Base-by-base conservation (phyloP, 2,888 invertebrate species). In the Melitaea athalia region DNA sequence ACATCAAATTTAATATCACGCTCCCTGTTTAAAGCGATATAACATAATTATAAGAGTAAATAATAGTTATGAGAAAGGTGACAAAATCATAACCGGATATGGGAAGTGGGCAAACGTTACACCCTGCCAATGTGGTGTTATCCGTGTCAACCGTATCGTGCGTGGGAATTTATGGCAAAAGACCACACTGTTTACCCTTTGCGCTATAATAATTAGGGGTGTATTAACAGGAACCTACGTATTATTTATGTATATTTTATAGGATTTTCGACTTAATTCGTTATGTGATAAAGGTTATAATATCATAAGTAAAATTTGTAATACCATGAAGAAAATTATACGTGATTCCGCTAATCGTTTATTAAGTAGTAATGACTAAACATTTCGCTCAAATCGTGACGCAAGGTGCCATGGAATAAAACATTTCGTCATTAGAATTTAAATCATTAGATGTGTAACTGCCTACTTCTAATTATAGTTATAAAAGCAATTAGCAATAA, bases 151-250 rank as follows among this genome's bases (percentile, higher is more conserved):
- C 63, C 62, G 67, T 74, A 57, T 71, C 75, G 72, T 74, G 76
- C 79, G 89, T 88, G 89, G 85, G 88, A 90, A 88, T 82, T 72
- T 74, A 68, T 73, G 64, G 49, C 72, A 71, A 77, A 75, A 81
- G 79, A 79, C 77, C 78, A 64, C 55, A 67, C 77, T 78, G 82
- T 84, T 87, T 83, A 81, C 85, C 82, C 83, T 76, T 71, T 64
- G 66, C 59, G 62, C 69, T 59, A 65, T 74, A 74, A 65, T 74
- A 74, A 76, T 74, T 72, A 64, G 64, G 71, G 71, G 71, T 71
- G 66, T 59, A 53, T 64, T 49, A 66, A 49, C 57, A 15, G 4
- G 10, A 42, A 45, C 53, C 45, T 45, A 43, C 45, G 5, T 24
- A 11, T 24, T n/a, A 31, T 53, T 8, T 5, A 11, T 11, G 4